phyloP scores from a whole-genome alignment of 2,888 invertebrate genomes.

The Nymphalis c-album region DNA sequence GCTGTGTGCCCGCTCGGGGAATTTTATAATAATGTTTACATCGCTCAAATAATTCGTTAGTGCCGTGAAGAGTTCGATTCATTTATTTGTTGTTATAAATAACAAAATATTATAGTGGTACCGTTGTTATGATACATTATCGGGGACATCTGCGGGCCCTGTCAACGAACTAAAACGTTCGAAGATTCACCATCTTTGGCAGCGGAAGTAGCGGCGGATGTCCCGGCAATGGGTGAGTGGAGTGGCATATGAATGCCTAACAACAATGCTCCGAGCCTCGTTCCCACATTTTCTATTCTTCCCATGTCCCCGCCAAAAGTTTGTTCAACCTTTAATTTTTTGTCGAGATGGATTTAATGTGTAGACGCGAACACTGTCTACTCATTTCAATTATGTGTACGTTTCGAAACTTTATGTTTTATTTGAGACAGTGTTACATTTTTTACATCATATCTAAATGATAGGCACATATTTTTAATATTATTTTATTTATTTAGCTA shows the following conservation, averaged over 20 bases:
- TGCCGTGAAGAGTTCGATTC: constrained; percentile 31
- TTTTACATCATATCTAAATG: too few relatives aligned
- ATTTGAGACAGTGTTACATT: too few relatives aligned
- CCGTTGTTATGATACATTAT: constrained; percentile 55
- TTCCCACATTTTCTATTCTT: constrained; percentile 77
- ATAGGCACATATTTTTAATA: too few relatives aligned
- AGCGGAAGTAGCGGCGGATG: constrained; percentile 80
- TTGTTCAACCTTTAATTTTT: constrained; percentile 79
- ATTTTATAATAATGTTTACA: constrained; percentile 44
- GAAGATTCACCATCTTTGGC: constrained; percentile 80
- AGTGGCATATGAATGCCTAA: constrained; percentile 76
- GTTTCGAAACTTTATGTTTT: not conserved
- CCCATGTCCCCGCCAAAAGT: constrained; percentile 76
- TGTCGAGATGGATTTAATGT: constrained; percentile 59
- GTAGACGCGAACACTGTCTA: constrained; percentile 22
- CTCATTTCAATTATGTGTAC: not conserved
- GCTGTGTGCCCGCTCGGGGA: constrained; percentile 54
- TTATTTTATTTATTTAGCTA: too few relatives aligned
- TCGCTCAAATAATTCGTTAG: constrained; percentile 38
- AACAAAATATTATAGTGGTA: constrained; percentile 40
- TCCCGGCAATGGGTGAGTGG: constrained; percentile 79
- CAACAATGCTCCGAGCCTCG: constrained; percentile 69
- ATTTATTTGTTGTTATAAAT: constrained; percentile 42
- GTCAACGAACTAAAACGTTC: constrained; percentile 75
- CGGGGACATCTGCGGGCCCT: constrained; percentile 54